Evolutionary conservation across 1,140 invertebrate genomes (phyloP), one percentile per base, ranked within the genome.

Genomic region (Plutomurus gul): DNA sequence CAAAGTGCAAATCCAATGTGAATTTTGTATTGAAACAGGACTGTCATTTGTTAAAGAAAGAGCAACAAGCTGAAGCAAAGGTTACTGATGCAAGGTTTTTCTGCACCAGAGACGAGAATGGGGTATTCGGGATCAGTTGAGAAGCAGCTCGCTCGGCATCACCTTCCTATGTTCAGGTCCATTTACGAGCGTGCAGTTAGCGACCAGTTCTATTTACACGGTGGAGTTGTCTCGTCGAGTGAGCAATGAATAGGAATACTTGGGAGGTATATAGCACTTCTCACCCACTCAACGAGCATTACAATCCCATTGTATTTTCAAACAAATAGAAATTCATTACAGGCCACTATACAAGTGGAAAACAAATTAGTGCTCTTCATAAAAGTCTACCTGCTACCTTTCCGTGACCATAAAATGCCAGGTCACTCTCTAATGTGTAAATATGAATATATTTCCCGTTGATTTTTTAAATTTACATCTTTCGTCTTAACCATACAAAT

Each of bases 401-500:
- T 65, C 56, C 56, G 56, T 65, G 56, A 65, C 56, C 56, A 65
- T 65, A 65, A 65, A 65, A 65, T 65, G 56, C 56, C 56, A 30
- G 36, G 30, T 65, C 56, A 65, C 56, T 65, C 30, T 65, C 56
- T 30, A 65, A 65, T 65, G 56, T 36, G 56, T 65, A 65, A 65
- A 65, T 65, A 65, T 65, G 56, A 65, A 65, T 65, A 30, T 65
- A 30, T 65, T 56, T 65, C 56, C 56, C 56, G 56, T 65, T 65
- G 56, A 65, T 65, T 65, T 65, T 65, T 65, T 65, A 65, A 65
- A 65, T 65, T 65, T 65, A 65, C 56, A 65, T 65, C 51, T 60
- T 60, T 60, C 51, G 33, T 60, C 51, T 60, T 5, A 33, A 22
- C 5, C 30, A 65, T 13, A 11, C 56, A 65, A 65, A 65, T 65